Percentiles rank a stretch among this genome's conserved stretches.
Evolutionary conservation across 2,888 invertebrate species (phyloP).

Genomic region (Stenichneumon culpator): DNA sequence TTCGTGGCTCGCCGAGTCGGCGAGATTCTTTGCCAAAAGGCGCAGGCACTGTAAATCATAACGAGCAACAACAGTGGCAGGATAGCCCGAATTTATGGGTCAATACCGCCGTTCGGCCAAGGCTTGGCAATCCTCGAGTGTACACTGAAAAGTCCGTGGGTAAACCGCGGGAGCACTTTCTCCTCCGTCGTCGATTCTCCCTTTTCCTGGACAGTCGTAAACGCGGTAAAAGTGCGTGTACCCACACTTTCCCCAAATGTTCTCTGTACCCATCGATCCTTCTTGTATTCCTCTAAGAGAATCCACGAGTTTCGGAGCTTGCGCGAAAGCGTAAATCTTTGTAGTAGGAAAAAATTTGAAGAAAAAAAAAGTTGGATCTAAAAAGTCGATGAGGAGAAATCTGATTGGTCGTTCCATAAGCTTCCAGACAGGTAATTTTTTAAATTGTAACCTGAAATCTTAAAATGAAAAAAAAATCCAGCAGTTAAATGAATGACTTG

Average conservation of each 20-base stretch:
- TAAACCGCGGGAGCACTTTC: conserved; percentile 58
- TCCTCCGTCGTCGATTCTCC: conserved; percentile 35
- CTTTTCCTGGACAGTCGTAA: conserved; percentile 45
- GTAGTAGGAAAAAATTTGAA: not conserved
- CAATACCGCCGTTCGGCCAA: conserved; percentile 68
- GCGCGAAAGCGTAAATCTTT: conserved; percentile 17
- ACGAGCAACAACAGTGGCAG: conserved; percentile 34
- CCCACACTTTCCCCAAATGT: conserved; percentile 40
- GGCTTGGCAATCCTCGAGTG: not conserved
- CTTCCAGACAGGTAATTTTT: not conserved
- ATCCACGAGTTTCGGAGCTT: not conserved
- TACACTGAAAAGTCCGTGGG: conserved; percentile 21
- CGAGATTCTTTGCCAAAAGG: conserved; percentile 53
- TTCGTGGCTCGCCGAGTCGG: conserved; percentile 71
- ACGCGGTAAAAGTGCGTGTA: conserved; percentile 41
- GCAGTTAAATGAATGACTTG: not conserved
- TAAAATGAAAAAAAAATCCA: not conserved
- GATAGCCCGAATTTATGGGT: conserved; percentile 78
- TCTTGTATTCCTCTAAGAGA: not conserved
- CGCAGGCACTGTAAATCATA: conserved; percentile 78
- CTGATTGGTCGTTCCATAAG: not conserved
- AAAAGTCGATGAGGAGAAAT: not conserved
- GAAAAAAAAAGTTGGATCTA: not conserved
- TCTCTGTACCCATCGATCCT: not conserved
- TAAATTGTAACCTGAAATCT: not conserved